phyloP scores from a whole-genome alignment of 2,888 invertebrate genomes.

The Schizotus pectinicornis region DNA sequence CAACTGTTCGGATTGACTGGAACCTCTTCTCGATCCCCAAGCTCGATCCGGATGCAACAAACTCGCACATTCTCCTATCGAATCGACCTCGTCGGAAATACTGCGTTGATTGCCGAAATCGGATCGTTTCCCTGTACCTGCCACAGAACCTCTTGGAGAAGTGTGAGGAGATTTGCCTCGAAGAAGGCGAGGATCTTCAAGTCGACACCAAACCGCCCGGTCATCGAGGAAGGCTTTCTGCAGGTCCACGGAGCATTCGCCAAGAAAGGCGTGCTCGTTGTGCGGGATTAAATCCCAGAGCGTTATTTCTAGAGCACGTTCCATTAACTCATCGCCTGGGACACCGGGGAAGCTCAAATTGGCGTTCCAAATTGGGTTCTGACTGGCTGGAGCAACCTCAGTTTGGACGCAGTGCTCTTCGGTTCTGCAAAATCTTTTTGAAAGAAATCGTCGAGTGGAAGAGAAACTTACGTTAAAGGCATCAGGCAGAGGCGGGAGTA shows the following conservation, averaged over 20 bases:
- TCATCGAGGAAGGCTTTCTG: constrained; percentile 87
- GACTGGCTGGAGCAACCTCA: constrained; percentile 84
- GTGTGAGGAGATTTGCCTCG: constrained; percentile 78
- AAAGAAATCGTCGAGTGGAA: not conserved
- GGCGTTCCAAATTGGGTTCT: constrained; percentile 92
- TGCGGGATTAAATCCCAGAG: constrained; percentile 88
- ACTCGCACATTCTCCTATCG: constrained; percentile 76
- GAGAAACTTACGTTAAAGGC: constrained; percentile 74
- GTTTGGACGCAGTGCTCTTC: constrained; percentile 81
- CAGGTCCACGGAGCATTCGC: constrained; percentile 80
- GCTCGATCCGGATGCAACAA: constrained; percentile 87
- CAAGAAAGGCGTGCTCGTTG: constrained; percentile 80
- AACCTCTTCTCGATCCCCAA: constrained; percentile 80
- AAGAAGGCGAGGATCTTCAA: constrained; percentile 78
- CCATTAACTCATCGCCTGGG: constrained; percentile 79
- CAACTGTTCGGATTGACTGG: constrained; percentile 87
- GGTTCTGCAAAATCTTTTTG: constrained; percentile 61
- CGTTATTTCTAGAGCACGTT: constrained; percentile 82
- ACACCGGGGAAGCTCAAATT: constrained; percentile 83
- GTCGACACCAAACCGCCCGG: constrained; percentile 87
- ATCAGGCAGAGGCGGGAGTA: constrained; percentile 82
- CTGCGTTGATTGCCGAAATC: constrained; percentile 80
- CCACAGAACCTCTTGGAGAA: constrained; percentile 80
- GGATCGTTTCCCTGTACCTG: constrained; percentile 67
- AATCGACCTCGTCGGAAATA: constrained; percentile 75